Conservation (phyloP, 2,888 invertebrate species). For the Xylocampa areola region DNA sequence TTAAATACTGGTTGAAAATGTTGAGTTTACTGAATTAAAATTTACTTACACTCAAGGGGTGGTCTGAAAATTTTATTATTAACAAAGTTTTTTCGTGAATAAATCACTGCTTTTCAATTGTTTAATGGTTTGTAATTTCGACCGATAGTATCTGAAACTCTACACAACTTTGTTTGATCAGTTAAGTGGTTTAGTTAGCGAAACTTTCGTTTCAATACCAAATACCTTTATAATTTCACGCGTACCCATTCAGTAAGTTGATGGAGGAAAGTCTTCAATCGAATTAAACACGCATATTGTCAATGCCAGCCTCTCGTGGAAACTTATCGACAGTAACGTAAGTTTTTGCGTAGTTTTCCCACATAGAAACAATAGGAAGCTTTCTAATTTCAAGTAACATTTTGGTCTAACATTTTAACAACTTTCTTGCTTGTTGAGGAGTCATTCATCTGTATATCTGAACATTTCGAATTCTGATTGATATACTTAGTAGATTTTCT, state of each 20-base stretch:
- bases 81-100: slow-evolving; percentile 14
- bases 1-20: slow-evolving; percentile 18
- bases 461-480: no score
- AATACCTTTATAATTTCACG: slow-evolving; percentile 9
- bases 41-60: slow-evolving; percentile 8
- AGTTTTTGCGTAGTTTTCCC: slow-evolving; percentile 44
- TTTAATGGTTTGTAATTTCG: slow-evolving; percentile 6
- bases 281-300: slow-evolving; percentile 22
- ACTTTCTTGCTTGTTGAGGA: slow-evolving; percentile 9
- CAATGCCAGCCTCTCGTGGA: slow-evolving; percentile 7
- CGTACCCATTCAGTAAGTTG: slow-evolving; percentile 1
- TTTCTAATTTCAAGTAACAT: slow-evolving; percentile 41
- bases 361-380: slow-evolving; percentile 46
- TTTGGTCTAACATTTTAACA: slow-evolving; percentile 16
- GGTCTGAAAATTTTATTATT: slow-evolving; percentile 25
- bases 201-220: slow-evolving; percentile 21
- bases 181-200: slow-evolving; percentile 11
- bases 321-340: slow-evolving; percentile 50
- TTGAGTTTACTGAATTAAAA: slow-evolving; percentile 18
- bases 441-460: no score
- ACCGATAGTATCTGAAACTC: slow-evolving; percentile 3
- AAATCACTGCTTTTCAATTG: slow-evolving; percentile 25
- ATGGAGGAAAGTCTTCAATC: slow-evolving; percentile 24
- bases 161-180: slow-evolving; percentile 3
- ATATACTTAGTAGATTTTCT: slow-evolving; percentile 18